Conservation (phyloP, 2,888 invertebrate species). For the Drosophila tripunctata region DNA sequence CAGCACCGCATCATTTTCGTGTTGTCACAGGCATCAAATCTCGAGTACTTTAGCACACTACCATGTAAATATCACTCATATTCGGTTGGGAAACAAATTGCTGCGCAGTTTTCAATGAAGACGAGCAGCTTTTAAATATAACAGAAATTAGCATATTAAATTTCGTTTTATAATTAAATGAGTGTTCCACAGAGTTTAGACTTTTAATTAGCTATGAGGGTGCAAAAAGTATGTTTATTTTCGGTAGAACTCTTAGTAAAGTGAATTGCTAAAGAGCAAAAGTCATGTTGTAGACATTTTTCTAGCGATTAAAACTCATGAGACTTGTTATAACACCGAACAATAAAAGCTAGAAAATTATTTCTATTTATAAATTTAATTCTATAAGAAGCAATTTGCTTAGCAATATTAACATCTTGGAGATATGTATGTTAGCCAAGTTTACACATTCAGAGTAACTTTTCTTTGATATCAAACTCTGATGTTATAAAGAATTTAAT, state of each 20-base stretch:
- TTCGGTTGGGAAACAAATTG: neutral
- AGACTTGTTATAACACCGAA: too few species aligned
- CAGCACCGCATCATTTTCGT: slow-evolving; percentile 4
- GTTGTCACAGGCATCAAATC: slow-evolving; percentile 3
- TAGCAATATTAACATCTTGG: too few species aligned
- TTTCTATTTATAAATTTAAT: too few species aligned
- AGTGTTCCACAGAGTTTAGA: neutral
- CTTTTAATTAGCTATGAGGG: neutral
- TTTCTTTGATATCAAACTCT: too few species aligned
- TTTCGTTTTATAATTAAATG: neutral
- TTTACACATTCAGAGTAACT: too few species aligned
- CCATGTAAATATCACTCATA: neutral
- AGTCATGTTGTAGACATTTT: too few species aligned
- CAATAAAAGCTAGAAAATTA: too few species aligned
- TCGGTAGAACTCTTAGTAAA: neutral
- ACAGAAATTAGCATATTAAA: neutral
- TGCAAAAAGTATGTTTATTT: neutral
- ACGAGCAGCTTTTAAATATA: neutral
- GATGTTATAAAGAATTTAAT: too few species aligned
- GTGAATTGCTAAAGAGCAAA: too few species aligned
- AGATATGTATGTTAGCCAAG: too few species aligned
- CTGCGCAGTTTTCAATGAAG: neutral
- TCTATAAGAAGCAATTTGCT: too few species aligned
- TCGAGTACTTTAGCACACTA: neutral
- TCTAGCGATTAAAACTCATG: too few species aligned